Percentiles rank a stretch among this genome's conserved stretches.
These are phyloP conservation scores for Dione juno DNA, from an alignment of 2,888 invertebrate genomes.

Conservation along the genomic window DNA sequence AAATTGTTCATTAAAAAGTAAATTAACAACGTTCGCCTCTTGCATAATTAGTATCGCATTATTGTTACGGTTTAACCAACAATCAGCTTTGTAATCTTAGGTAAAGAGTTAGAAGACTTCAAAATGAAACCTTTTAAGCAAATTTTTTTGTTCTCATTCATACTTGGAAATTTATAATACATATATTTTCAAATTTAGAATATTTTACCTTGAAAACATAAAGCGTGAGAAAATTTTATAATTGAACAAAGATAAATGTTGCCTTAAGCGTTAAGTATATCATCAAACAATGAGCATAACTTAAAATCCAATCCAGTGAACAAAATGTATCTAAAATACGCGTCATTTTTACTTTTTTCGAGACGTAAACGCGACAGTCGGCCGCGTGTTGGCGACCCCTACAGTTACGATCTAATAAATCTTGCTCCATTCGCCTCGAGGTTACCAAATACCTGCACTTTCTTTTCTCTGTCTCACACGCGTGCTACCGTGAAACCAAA, in stretches of 20 bases:
- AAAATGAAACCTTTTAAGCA: slow-evolving; percentile 6
- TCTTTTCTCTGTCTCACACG: slow-evolving; percentile 79
- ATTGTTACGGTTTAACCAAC: slow-evolving; percentile 7
- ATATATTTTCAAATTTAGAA: slow-evolving; percentile 8
- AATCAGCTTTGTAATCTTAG: slow-evolving; percentile 16
- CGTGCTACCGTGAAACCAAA: slow-evolving; percentile 57
- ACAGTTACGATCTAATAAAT: slow-evolving; percentile 82
- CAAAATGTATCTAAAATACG: slow-evolving; percentile 22
- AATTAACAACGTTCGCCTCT: slow-evolving; percentile 10
- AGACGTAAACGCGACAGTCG: slow-evolving; percentile 54
- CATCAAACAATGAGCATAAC: slow-evolving; percentile 10
- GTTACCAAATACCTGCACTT: slow-evolving; percentile 77
- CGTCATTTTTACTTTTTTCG: slow-evolving; percentile 33
- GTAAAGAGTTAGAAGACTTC: slow-evolving; percentile 13
- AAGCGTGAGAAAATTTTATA: background rate
- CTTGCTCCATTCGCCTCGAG: slow-evolving; percentile 62
- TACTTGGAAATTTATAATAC: slow-evolving; percentile 10
- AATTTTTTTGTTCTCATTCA: slow-evolving; percentile 6
- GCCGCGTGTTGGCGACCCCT: slow-evolving; percentile 70
- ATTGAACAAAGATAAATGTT: slow-evolving; percentile 12
- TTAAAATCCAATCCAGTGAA: slow-evolving; percentile 22
- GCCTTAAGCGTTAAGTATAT: slow-evolving; percentile 2
- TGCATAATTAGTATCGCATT: slow-evolving; percentile 17
- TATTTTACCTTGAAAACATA: slow-evolving; percentile 14
- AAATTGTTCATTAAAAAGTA: slow-evolving; percentile 7